Evolutionary conservation across 2,888 invertebrate genomes (phyloP).

Genomic region (Yponomeuta sedellus): DNA sequence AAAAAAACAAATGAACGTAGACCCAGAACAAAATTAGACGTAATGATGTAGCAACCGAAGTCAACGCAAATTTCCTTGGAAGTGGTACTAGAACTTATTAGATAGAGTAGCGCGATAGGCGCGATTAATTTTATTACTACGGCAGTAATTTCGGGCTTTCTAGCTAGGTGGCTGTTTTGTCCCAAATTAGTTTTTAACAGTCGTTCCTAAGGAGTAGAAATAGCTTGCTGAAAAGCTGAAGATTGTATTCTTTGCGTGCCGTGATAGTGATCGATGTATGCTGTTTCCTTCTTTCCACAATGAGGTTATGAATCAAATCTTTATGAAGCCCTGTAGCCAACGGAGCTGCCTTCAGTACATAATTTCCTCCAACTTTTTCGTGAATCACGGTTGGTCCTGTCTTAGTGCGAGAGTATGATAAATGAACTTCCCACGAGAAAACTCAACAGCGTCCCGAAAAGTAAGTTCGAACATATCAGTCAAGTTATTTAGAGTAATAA

Average conservation of each 20-base stretch:
- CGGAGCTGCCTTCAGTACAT: background rate
- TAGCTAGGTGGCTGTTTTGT: background rate
- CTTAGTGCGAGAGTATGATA: constrained; percentile 42
- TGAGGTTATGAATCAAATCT: constrained; percentile 17
- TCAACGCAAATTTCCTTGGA: background rate
- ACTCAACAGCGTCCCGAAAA: constrained; percentile 8
- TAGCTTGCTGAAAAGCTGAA: background rate
- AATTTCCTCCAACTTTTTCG: constrained; percentile 53
- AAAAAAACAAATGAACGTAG: too few species aligned
- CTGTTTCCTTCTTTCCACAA: background rate
- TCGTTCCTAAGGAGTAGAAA: background rate
- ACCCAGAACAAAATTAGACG: too few species aligned
- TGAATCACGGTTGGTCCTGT: constrained; percentile 47
- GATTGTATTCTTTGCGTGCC: background rate
- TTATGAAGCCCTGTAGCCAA: constrained; percentile 4
- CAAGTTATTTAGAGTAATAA: background rate
- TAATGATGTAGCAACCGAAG: too few species aligned
- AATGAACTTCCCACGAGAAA: constrained; percentile 39
- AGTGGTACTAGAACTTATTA: background rate
- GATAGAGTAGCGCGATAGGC: background rate
- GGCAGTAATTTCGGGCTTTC: background rate
- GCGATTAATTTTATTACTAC: background rate
- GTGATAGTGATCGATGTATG: background rate
- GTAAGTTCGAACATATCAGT: constrained; percentile 16
- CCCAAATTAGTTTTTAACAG: background rate